Evolutionary conservation across 2,797 vertebrate species (phyloP), one percentile per base, ranked within the genome.

Genomic region (Cyclopterus lumpus): DNA sequence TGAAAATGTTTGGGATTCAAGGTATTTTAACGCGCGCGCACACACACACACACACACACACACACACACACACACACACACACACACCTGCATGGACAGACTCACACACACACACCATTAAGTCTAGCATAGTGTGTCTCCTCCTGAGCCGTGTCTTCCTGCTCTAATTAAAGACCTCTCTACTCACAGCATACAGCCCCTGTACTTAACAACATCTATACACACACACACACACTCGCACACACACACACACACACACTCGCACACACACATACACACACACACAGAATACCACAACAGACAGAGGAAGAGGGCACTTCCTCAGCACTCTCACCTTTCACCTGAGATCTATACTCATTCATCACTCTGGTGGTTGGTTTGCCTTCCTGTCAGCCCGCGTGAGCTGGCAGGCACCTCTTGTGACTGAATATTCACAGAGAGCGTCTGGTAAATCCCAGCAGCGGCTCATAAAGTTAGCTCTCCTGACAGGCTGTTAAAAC

Each of bases 161-260:
- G 91, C 87, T 90, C 67, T 95, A 95, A 95, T 95, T 94, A 95
- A 92, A 95, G 94, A 91, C 90, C 84, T 76, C 86, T 84, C 77
- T 53, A 61, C 80, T 80, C 62, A 61, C 77, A 83, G 69, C 82
- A 80, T 61, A 63, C 77, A 83, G 69, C 82, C 92, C 91, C 95
- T 95, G 91, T 95, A 95, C 79, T 95, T 95, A 95, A 88, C 89
- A 86, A 63, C 34, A 64, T 69, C 57, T 44, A 61, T 32, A 73
- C 64, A 61, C 44, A 44, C 55, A 62, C 26, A 60, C 70, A 61
- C 67, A 71, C 55, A 67, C 36, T 58, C 58, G 55, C 60, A 65
- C 57, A 42, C 30, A 51, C 40, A 74, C 63, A 60, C 40, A 53
- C 58, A 65, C 24, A 63, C 69, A 59, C 65, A 70, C 20, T 59